phyloP scores from a whole-genome alignment of 1,140 invertebrate genomes.

The Brachionus koreanus region DNA sequence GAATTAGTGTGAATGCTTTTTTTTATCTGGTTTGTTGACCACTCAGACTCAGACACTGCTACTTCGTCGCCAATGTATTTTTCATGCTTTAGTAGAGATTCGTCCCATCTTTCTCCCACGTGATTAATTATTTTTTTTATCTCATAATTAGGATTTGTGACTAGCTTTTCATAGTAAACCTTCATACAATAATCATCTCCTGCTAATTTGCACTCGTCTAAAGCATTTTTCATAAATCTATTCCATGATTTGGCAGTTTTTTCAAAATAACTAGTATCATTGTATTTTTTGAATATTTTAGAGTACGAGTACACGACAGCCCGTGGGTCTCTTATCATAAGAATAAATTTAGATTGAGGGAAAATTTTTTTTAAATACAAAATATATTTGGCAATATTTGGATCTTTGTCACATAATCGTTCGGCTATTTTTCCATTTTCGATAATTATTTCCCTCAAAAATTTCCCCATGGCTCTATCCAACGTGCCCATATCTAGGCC shows the following conservation, averaged over 20 bases:
- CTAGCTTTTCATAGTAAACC: slow-evolving; percentile 92
- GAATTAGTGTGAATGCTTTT: slow-evolving; percentile 97
- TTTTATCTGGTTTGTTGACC: slow-evolving; percentile 95
- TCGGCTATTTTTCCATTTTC: neutral
- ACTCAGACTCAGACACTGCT: slow-evolving; percentile 70
- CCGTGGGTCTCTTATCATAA: neutral
- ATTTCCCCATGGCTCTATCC: neutral
- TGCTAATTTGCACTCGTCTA: slow-evolving; percentile 73
- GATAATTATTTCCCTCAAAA: neutral
- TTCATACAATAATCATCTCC: slow-evolving; percentile 70
- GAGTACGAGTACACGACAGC: neutral
- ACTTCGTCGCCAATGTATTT: slow-evolving; percentile 93
- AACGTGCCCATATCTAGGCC: neutral
- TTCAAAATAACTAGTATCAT: slow-evolving; percentile 67
- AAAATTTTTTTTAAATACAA: neutral
- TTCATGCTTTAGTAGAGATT: slow-evolving; percentile 92
- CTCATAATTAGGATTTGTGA: slow-evolving; percentile 82
- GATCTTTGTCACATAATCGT: slow-evolving; percentile 24
- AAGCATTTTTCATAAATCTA: slow-evolving; percentile 85
- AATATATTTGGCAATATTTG: neutral
- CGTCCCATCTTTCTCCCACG: slow-evolving; percentile 87
- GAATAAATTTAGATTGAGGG: slow-evolving; percentile 32
- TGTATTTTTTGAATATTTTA: neutral
- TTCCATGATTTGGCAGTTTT: slow-evolving; percentile 95
- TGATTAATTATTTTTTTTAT: slow-evolving; percentile 84